Evolutionary conservation across 1,140 invertebrate species (phyloP).

Genomic region (Helicoverpa armigera): DNA sequence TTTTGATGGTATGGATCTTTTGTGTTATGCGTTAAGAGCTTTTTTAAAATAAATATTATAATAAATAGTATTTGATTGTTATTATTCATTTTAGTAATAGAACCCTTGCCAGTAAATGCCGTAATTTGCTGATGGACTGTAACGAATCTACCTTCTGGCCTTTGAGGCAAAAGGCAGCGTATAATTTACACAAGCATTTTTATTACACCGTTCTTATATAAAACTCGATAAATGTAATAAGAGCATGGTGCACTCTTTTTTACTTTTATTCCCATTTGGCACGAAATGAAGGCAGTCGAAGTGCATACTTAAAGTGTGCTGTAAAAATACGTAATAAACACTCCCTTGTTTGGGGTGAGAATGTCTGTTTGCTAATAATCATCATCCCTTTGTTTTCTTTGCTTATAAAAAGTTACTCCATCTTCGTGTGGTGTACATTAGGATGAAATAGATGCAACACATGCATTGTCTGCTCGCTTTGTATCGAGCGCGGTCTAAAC

Average conservation of each 20-base stretch:
- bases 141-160: too few relatives aligned
- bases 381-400: not conserved
- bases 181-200: not conserved
- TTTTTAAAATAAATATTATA: not conserved
- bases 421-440: not conserved
- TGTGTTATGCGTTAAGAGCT: not conserved
- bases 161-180: too few relatives aligned
- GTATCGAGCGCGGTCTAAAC: conserved; percentile 28
- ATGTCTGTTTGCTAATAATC: conserved; percentile 32
- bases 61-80: too few relatives aligned
- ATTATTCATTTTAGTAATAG: too few relatives aligned
- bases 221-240: not conserved
- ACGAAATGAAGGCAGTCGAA: conserved; percentile 17
- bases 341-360: not conserved
- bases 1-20: not conserved
- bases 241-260: conserved; percentile 13
- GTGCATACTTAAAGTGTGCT: conserved; percentile 23
- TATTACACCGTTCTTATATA: not conserved
- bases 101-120: too few relatives aligned
- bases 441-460: not conserved
- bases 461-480: conserved; percentile 7
- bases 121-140: too few relatives aligned
- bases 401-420: not conserved
- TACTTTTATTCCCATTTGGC: conserved; percentile 5
- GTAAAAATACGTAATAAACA: conserved; percentile 29